Base-by-base conservation (phyloP, 2,113 vertebrate genomes). In the Panthera leo region DNA sequence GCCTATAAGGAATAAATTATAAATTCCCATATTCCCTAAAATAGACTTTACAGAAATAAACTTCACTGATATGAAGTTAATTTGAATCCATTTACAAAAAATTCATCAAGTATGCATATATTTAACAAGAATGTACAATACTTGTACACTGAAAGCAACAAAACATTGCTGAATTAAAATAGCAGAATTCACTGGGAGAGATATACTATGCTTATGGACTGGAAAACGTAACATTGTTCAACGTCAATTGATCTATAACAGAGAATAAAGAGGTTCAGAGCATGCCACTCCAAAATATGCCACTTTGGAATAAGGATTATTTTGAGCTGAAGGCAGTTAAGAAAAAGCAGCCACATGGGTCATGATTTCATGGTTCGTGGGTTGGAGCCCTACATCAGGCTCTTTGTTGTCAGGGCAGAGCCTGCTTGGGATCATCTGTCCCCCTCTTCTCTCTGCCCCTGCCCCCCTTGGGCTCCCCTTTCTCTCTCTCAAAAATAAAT, bases 161-260 rank as follows among this genome's bases (percentile, higher is more conserved):
- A 39, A 97, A 71, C 9, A 79, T 61, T 82, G 14, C n/a, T 83
- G 7, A 89, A 55, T 95, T 51, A 65, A 89, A 91, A 89, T 88
- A 85, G 85, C 87, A 51, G 9, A 94, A 70, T 9, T 58, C 45
- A 61, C 23, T 19, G 88, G 61, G 48, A 92, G 53, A 34, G 21
- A 34, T 48, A 25, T 16, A 36, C 7, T 34, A 7, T 58, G 10
- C 61, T 94, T 75, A 51, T 42, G 3, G 25, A n/a, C 10, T 93
- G 34, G 27, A 75, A 97, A 63, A 73, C 13, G 71, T 27, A 63
- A 61, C 36, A 58, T 34, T 51, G 48, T 85, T n/a, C 75, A 79
- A 15, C 73, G 39, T 14, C n/a, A 84, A n/a, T 7, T 80, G 63
- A 34, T 78, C 70, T 42, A 15, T 31, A 79, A 36, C 1, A 79